Evolutionary conservation across 2,113 vertebrate species (phyloP).

Genomic region (Carollia perspicillata): DNA sequence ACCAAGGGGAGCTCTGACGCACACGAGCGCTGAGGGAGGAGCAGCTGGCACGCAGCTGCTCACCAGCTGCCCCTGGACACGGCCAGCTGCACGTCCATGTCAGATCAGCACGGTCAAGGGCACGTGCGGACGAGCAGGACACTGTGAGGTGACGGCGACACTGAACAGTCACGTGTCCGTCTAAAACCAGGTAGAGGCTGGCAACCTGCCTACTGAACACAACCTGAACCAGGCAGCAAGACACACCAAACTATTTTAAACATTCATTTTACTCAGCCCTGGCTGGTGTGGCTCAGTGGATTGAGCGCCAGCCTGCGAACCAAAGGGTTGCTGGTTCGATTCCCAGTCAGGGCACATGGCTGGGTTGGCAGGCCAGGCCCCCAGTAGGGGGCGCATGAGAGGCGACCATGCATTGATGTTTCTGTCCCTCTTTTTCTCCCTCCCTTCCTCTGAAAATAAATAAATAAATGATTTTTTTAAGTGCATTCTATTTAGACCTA

Average conservation of each 20-base stretch:
- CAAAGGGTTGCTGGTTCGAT: too few species aligned
- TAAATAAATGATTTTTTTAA: too few species aligned
- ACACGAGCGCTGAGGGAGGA: too few species aligned
- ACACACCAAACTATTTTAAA: background rate
- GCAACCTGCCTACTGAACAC: background rate
- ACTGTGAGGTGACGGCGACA: background rate
- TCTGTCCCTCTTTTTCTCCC: too few species aligned
- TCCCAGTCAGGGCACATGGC: too few species aligned
- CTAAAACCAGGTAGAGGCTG: background rate
- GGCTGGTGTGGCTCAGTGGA: too few species aligned
- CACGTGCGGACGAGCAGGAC: rapidly evolving
- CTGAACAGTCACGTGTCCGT: rapidly evolving
- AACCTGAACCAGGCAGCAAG: background rate
- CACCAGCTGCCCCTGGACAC: background rate
- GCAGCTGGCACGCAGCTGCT: too few species aligned
- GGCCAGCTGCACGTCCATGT: background rate
- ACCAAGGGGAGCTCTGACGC: background rate
- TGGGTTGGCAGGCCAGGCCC: too few species aligned
- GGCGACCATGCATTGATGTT: too few species aligned
- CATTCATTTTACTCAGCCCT: background rate
- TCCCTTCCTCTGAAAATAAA: too few species aligned
- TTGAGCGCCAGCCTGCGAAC: too few species aligned
- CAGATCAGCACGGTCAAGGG: background rate
- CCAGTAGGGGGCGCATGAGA: too few species aligned
- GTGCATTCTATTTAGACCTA: background rate